Conservation (phyloP, 1,140 invertebrate genomes). For the Zaprionus vittiger region DNA sequence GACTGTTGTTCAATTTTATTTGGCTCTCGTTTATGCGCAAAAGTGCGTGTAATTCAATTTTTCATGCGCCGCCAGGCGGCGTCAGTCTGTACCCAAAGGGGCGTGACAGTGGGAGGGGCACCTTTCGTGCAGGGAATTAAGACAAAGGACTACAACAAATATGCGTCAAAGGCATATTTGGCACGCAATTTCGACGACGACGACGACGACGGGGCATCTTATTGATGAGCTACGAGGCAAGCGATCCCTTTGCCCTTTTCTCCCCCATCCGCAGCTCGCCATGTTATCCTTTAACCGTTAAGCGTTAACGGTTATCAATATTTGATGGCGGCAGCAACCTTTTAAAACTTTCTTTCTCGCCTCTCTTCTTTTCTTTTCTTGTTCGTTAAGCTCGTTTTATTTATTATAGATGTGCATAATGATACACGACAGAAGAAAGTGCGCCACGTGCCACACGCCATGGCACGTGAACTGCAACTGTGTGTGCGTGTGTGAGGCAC, state of each 20-base stretch:
- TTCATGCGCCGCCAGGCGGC: constrained; percentile 62
- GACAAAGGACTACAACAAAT: constrained; percentile 67
- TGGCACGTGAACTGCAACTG: constrained; percentile 3
- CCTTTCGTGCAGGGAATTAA: constrained; percentile 52
- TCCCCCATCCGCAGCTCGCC: background rate
- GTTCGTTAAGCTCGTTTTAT: constrained; percentile 42
- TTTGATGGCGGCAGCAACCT: constrained; percentile 63
- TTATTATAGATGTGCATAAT: constrained; percentile 49
- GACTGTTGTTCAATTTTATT: constrained; percentile 57
- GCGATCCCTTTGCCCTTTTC: constrained; percentile 59
- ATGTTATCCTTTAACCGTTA: constrained; percentile 50
- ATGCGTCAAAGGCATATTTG: constrained; percentile 79
- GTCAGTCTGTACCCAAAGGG: constrained; percentile 26
- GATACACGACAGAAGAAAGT: constrained; percentile 18
- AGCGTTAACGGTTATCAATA: constrained; percentile 66
- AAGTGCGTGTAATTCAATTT: constrained; percentile 82
- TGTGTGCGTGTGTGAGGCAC: background rate
- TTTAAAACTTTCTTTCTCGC: constrained; percentile 43
- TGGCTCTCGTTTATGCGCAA: constrained; percentile 72
- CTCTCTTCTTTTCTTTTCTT: constrained; percentile 1
- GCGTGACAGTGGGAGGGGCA: constrained; percentile 12
- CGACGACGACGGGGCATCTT: constrained; percentile 42
- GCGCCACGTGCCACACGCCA: constrained; percentile 12
- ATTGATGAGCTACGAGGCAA: constrained; percentile 65
- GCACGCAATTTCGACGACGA: constrained; percentile 61